These are phyloP conservation scores for Spizaetus ornatus DNA, from an alignment of 2,113 vertebrate genomes.

Conservation along the genomic window DNA sequence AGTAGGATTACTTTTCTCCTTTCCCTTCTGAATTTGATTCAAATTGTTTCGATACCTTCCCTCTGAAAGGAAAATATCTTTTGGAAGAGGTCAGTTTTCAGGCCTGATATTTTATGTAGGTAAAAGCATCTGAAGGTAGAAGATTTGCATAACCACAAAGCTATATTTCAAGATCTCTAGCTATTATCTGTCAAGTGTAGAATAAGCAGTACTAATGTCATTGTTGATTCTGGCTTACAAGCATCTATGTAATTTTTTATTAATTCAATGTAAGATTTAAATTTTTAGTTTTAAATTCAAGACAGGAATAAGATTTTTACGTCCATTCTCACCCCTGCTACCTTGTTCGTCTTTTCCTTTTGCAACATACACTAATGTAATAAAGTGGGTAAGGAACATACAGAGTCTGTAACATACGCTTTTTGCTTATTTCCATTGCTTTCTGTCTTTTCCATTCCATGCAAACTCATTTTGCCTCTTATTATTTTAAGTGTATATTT, in stretches of 20 bases:
- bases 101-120: not conserved
- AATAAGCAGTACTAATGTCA: not conserved
- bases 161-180: not conserved
- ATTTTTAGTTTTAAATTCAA: not conserved
- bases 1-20: not conserved
- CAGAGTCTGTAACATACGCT: fast-evolving
- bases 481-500: not conserved
- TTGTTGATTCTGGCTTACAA: not conserved
- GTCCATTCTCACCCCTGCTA: not conserved
- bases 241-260: not conserved
- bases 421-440: not conserved
- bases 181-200: not conserved
- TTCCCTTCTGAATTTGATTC: not conserved
- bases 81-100: not conserved
- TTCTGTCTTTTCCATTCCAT: not conserved
- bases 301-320: not conserved
- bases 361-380: not conserved
- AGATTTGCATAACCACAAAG: not conserved
- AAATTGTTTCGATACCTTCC: not conserved
- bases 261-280: not conserved
- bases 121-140: not conserved
- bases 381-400: not conserved
- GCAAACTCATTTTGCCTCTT: not conserved
- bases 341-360: not conserved
- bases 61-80: not conserved